Conservation (phyloP, 2,113 vertebrate species). For the Dicentrarchus labrax region DNA sequence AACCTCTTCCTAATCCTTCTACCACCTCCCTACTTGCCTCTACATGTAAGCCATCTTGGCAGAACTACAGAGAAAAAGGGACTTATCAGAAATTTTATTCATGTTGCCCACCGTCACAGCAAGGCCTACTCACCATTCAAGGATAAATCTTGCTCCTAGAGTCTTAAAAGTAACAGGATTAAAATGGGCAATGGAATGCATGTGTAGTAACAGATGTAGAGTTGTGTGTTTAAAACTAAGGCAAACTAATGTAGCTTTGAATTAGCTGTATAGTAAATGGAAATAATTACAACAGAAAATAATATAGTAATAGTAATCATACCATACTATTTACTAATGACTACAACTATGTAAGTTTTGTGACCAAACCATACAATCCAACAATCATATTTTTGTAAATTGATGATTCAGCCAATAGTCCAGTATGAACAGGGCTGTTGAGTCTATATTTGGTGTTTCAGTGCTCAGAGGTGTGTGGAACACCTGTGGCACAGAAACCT, state of each 20-base stretch:
- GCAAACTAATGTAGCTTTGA: neutral
- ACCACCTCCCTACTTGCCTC: constrained; percentile 52
- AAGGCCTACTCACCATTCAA: constrained; percentile 41
- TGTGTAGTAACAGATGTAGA: neutral
- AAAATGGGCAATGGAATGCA: constrained; percentile 20
- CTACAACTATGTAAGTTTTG: neutral
- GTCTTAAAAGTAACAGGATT: constrained; percentile 42
- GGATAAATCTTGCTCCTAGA: constrained; percentile 24
- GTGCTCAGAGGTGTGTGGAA: constrained; percentile 5
- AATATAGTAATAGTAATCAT: neutral
- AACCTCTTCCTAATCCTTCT: constrained; percentile 68
- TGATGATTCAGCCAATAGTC: neutral
- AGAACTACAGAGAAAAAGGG: constrained; percentile 65
- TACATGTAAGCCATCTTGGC: constrained; percentile 69
- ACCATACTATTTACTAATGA: neutral
- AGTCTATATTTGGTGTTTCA: constrained; percentile 20
- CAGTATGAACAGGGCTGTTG: neutral
- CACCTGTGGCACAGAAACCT: constrained; percentile 34
- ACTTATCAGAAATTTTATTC: constrained; percentile 56
- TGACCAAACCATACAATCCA: neutral
- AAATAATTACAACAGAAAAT: neutral
- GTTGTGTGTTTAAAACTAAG: constrained; percentile 3
- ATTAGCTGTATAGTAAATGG: neutral
- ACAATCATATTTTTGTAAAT: constrained; percentile 9
- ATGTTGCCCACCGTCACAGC: constrained; percentile 37